A percentile compares a stretch with the other conserved stretches of the same genome.
phyloP scores from a whole-genome alignment of 2,113 vertebrate genomes.

The Chamaea fasciata region DNA sequence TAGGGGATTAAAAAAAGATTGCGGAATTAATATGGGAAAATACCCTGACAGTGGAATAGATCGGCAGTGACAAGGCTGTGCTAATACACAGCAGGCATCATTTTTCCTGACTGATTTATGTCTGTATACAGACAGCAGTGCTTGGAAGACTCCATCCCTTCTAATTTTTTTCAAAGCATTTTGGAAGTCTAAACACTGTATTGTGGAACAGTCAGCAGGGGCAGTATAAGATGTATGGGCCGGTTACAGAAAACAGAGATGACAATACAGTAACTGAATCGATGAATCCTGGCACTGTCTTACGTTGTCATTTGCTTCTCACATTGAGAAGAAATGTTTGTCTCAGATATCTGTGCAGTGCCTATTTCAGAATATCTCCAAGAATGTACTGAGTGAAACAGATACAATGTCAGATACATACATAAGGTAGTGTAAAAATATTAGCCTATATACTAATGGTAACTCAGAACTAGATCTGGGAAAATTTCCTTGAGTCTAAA shows the following conservation, averaged over 20 bases:
- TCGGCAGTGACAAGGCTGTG: not conserved
- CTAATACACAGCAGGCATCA: not conserved
- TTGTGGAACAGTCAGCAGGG: not conserved
- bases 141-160: not conserved
- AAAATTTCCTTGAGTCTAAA: slow-evolving; percentile 5
- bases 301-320: slow-evolving; percentile 56
- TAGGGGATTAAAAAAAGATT: not conserved
- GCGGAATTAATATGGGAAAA: not conserved
- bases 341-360: slow-evolving; percentile 51
- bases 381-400: slow-evolving; percentile 62
- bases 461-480: not conserved
- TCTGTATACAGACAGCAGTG: not conserved
- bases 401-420: slow-evolving; percentile 27
- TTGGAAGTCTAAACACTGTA: not conserved
- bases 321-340: slow-evolving; percentile 36
- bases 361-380: slow-evolving; percentile 56
- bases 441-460: not conserved
- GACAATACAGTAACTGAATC: slow-evolving; percentile 47
- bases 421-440: slow-evolving; percentile 34
- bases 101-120: not conserved
- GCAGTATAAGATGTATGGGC: slow-evolving; percentile 13
- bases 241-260: slow-evolving; percentile 30
- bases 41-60: not conserved
- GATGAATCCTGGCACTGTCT: slow-evolving; percentile 52
- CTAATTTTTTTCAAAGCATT: not conserved